Evolutionary conservation across 2,888 invertebrate genomes (phyloP).

Genomic region (Thyatira batis): DNA sequence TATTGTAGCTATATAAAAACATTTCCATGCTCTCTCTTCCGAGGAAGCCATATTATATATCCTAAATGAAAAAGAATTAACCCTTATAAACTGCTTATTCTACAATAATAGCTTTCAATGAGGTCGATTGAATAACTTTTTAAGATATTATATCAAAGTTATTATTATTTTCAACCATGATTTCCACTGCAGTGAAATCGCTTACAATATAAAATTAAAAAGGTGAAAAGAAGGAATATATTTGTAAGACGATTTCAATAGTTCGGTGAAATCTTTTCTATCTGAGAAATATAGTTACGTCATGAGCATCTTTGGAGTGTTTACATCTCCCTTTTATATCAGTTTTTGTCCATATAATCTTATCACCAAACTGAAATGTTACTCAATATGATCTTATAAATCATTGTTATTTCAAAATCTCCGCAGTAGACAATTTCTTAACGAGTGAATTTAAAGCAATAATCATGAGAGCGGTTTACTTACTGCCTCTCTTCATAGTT

Average conservation of each 20-base stretch:
- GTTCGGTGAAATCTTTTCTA: not conserved
- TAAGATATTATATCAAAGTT: too few species aligned
- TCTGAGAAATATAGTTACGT: not conserved
- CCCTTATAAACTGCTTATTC: too few species aligned
- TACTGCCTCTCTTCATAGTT: constrained; percentile 36
- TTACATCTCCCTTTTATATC: not conserved
- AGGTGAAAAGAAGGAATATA: not conserved
- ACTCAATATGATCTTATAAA: constrained; percentile 30
- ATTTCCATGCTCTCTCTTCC: too few species aligned
- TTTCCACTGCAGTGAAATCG: too few species aligned
- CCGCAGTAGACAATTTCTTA: constrained; percentile 14
- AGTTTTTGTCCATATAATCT: not conserved
- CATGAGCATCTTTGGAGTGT: not conserved
- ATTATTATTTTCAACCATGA: too few species aligned
- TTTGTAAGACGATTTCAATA: not conserved
- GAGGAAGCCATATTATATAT: too few species aligned
- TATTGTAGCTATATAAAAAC: too few species aligned
- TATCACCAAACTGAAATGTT: not conserved
- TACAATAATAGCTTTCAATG: too few species aligned
- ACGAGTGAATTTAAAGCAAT: not conserved
- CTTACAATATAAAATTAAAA: too few species aligned
- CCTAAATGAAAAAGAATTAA: too few species aligned
- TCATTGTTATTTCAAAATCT: constrained; percentile 12
- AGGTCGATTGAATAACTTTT: too few species aligned
- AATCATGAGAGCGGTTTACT: constrained; percentile 51